Evolutionary conservation across 2,797 vertebrate species (phyloP).

Genomic region (Rhabdomys pumilio): DNA sequence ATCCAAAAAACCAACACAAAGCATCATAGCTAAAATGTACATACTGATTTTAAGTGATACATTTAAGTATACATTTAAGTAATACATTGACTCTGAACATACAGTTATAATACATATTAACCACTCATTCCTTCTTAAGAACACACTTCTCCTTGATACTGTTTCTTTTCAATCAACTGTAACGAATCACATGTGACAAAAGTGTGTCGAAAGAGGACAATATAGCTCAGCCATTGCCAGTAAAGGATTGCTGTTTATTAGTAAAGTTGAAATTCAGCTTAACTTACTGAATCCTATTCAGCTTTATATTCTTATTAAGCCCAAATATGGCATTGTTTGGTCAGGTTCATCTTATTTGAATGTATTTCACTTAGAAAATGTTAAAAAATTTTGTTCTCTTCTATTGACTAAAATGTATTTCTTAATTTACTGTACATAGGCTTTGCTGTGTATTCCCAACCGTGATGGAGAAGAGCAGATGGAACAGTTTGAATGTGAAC

Average conservation of each 20-base stretch:
- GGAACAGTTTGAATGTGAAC: constrained; percentile 14
- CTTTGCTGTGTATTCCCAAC: constrained; percentile 15
- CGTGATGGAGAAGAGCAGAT: neutral
- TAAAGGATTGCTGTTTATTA: neutral
- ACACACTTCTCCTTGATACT: neutral
- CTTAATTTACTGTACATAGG: constrained; percentile 44
- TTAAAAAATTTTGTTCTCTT: constrained; percentile 24
- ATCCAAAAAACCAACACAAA: constrained; percentile 52
- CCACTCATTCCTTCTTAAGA: neutral
- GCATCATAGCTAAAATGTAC: neutral
- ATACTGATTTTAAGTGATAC: constrained; percentile 33
- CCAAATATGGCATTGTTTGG: neutral
- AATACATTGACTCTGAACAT: constrained; percentile 50
- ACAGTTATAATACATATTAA: neutral
- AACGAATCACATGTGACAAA: constrained; percentile 5
- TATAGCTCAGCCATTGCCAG: neutral
- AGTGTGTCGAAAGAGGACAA: neutral
- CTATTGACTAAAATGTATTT: constrained; percentile 33
- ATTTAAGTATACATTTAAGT: constrained; percentile 1
- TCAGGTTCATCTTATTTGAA: constrained; percentile 40
- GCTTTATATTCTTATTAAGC: constrained; percentile 38
- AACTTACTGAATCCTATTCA: constrained; percentile 6
- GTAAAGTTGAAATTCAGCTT: constrained; percentile 3
- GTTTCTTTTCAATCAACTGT: neutral
- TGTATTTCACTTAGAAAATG: constrained; percentile 40